Evolutionary conservation across 2,113 vertebrate genomes (phyloP), one percentile per base, ranked within the genome.

Genomic region (Crypturellus undulatus): DNA sequence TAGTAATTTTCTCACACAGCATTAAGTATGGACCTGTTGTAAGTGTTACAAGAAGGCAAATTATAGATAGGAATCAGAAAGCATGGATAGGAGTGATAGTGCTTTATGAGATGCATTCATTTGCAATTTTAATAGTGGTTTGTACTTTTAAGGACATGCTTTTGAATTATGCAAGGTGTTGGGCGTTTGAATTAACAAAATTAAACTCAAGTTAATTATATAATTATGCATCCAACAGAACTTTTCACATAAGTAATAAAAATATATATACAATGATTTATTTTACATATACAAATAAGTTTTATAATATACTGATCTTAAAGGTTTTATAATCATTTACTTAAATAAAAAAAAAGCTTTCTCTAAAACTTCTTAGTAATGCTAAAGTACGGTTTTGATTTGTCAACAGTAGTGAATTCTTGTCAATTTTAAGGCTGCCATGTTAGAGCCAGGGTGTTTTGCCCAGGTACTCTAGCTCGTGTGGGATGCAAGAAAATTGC

Each of bases 91-190:
- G 78, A 73, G 79, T 91, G 80, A 62, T 0, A 26, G 52, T 43
- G 58, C 68, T 84, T 89, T 71, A 18, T 78, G 87, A 88, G 56
- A 65, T 72, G 4, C 22, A 63, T 45, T 85, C 5, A 73, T 78
- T 80, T 94, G 93, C 84, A 85, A 68, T 64, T 94, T 68, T 68
- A 90, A 83, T 13, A 71, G 32, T n/a, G 24, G 64, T 84, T 90
- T 90, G 43, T 52, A 60, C 47, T 32, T 88, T 86, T 85, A 75
- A 86, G 75, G 8, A 2, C 9, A 47, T n/a, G 21, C 0, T 19
- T 38, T 87, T 40, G 40, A 89, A 68, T 68, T 60, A 59, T 47
- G 51, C 52, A 65, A 83, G 63, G 80, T 83, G 45, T 56, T 80
- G 68, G 63, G 36, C 36, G 58, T 80, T 92, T 89, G 63, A 91